Conservation (phyloP, 2,888 invertebrate species). For the Drosophila melanosoma region DNA sequence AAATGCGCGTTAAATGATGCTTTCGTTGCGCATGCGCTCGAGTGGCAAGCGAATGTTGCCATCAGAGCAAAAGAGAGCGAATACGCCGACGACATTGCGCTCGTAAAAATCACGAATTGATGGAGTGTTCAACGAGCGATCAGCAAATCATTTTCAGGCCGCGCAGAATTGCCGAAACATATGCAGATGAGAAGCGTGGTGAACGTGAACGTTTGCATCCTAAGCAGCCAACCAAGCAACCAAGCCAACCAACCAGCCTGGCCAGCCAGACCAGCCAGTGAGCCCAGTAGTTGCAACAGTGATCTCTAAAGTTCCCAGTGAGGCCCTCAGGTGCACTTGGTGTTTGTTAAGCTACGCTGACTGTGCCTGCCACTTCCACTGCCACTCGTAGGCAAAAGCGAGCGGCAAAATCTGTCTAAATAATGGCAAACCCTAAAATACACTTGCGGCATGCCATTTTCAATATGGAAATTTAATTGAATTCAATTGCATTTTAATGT, state of each 20-base stretch:
- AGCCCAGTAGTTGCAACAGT: conserved; percentile 32
- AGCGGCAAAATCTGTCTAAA: background rate
- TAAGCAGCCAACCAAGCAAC: conserved; percentile 45
- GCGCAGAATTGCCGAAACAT: conserved; percentile 78
- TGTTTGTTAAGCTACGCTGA: conserved; percentile 46
- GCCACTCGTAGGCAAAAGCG: conserved; percentile 34
- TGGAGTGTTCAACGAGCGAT: conserved; percentile 83
- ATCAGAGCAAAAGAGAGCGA: conserved; percentile 28
- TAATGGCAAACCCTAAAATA: conserved; percentile 7
- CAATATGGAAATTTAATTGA: background rate
- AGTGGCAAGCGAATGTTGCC: conserved; percentile 42
- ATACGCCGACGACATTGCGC: conserved; percentile 75
- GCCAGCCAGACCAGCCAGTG: conserved; percentile 2
- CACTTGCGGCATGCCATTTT: conserved; percentile 17
- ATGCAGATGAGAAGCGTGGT: conserved; percentile 73
- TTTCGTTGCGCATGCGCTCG: conserved; percentile 78
- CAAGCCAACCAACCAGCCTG: conserved; percentile 11
- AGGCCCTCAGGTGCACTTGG: conserved; percentile 74
- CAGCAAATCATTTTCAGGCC: conserved; percentile 83
- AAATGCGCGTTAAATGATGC: conserved; percentile 82
- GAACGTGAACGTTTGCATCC: conserved; percentile 54
- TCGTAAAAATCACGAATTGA: conserved; percentile 85
- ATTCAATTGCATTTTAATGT: background rate
- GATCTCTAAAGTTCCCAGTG: conserved; percentile 47
- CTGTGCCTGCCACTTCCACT: conserved; percentile 34